A percentile compares a stretch with the other conserved stretches of the same genome.
Conservation (phyloP, 2,113 vertebrate genomes). For the Pygoscelis adeliae region DNA sequence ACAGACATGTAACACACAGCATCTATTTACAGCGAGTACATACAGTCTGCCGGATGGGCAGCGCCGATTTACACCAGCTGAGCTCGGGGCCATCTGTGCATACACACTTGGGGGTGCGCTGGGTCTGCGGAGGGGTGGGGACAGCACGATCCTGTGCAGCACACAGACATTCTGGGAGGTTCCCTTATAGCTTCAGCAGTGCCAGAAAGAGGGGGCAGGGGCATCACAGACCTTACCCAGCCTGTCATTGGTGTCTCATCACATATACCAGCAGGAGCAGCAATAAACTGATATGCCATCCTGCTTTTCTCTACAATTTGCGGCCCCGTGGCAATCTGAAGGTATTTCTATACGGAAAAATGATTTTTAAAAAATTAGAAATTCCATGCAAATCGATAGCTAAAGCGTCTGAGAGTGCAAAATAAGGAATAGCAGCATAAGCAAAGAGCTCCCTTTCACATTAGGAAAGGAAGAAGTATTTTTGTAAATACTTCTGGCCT, state of each 20-base stretch:
- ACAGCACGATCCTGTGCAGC: neutral
- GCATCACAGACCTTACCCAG: neutral
- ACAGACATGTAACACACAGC: neutral
- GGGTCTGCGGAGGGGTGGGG: neutral
- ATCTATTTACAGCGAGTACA: neutral
- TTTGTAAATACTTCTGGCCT: neutral
- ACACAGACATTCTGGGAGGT: neutral
- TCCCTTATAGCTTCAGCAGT: neutral
- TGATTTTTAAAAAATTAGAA: neutral
- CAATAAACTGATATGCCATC: neutral
- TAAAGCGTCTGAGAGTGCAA: neutral
- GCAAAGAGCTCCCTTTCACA: neutral
- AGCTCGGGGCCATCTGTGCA: neutral
- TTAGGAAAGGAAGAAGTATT: neutral
- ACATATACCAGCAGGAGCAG: neutral
- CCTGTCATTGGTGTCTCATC: neutral
- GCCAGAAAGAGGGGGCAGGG: neutral
- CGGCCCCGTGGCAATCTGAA: neutral
- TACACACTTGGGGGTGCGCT: neutral
- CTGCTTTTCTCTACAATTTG: neutral
- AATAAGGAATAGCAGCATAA: neutral
- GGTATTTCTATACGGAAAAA: neutral
- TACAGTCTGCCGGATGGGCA: neutral
- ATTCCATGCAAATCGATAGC: neutral
- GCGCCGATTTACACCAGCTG: neutral